Percentiles rank a stretch among this genome's conserved stretches.
Conservation (phyloP, 2,797 vertebrate genomes). For the Bradypodion ventrale region DNA sequence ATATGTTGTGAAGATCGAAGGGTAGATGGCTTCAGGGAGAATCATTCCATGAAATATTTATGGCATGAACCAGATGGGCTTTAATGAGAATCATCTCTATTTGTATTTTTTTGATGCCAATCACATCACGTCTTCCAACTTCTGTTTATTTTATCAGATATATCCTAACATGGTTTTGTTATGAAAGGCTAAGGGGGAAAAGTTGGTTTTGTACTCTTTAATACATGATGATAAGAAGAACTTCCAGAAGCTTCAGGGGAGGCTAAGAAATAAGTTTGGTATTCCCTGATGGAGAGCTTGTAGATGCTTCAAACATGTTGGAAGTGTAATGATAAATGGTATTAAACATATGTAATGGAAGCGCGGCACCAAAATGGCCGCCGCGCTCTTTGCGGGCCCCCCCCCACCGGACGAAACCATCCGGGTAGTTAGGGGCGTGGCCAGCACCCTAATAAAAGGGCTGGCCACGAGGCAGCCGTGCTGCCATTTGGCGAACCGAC, state of each 20-base stretch:
- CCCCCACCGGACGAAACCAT: too few species aligned
- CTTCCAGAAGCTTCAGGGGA: not conserved
- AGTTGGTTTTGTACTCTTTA: not conserved
- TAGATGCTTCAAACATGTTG: not conserved
- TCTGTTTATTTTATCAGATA: not conserved
- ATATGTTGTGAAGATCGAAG: too few species aligned
- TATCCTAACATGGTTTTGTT: not conserved
- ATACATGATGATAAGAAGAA: not conserved
- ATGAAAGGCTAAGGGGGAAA: not conserved
- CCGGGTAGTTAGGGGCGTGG: too few species aligned
- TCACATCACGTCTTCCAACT: not conserved
- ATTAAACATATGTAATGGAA: conserved; percentile 26
- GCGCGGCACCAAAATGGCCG: too few species aligned
- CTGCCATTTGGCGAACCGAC: too few species aligned
- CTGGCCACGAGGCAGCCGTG: too few species aligned
- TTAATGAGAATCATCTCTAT: too few species aligned
- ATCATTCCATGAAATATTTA: too few species aligned
- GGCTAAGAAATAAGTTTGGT: not conserved
- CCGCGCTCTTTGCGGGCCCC: too few species aligned
- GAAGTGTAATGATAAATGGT: not conserved
- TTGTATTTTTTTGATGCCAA: not conserved
- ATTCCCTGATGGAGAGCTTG: not conserved
- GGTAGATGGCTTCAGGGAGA: too few species aligned
- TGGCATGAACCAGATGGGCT: too few species aligned
- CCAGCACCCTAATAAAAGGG: too few species aligned